Evolutionary conservation across 1,140 invertebrate genomes (phyloP).

Genomic region (Brachionus calyciflorus): DNA sequence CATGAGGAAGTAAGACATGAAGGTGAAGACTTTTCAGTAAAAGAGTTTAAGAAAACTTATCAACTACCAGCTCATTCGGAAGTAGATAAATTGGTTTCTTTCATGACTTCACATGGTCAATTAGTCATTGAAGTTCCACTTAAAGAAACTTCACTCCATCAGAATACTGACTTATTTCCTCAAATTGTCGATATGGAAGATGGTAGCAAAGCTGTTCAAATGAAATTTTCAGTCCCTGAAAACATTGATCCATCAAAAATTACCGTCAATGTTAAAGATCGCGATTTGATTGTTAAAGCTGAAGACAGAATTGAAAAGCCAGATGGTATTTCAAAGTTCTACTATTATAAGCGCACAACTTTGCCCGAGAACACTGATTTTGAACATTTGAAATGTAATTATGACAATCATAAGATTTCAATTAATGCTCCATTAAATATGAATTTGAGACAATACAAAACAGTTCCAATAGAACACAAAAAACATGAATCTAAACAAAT

Average conservation of each 20-base stretch:
- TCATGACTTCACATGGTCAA: slow-evolving; percentile 37
- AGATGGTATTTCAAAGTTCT: slow-evolving; percentile 18
- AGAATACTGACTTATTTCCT: slow-evolving; percentile 38
- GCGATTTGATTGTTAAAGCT: slow-evolving; percentile 44
- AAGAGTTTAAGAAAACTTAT: slow-evolving; percentile 44
- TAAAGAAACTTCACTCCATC: slow-evolving; percentile 24
- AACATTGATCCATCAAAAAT: slow-evolving; percentile 43
- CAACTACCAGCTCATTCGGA: slow-evolving; percentile 35
- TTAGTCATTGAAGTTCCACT: slow-evolving; percentile 43
- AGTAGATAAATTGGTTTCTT: slow-evolving; percentile 23
- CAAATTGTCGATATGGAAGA: slow-evolving; percentile 40
- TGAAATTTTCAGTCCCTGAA: slow-evolving; percentile 36
- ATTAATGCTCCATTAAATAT: slow-evolving; percentile 39
- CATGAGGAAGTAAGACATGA: slow-evolving; percentile 27
- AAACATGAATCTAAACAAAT: slow-evolving; percentile 7
- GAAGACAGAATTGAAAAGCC: slow-evolving; percentile 39
- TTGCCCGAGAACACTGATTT: slow-evolving; percentile 43
- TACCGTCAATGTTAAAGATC: slow-evolving; percentile 35
- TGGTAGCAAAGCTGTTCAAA: slow-evolving; percentile 23
- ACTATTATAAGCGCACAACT: slow-evolving; percentile 43
- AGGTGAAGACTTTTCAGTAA: slow-evolving; percentile 36
- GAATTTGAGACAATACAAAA: slow-evolving; percentile 1
- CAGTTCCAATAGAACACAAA: slow-evolving; percentile 40
- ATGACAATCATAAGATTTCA: slow-evolving; percentile 34
- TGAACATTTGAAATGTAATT: slow-evolving; percentile 41